These are phyloP conservation scores for Sebastes minor DNA, from an alignment of 2,797 vertebrate genomes.

Conservation along the genomic window DNA sequence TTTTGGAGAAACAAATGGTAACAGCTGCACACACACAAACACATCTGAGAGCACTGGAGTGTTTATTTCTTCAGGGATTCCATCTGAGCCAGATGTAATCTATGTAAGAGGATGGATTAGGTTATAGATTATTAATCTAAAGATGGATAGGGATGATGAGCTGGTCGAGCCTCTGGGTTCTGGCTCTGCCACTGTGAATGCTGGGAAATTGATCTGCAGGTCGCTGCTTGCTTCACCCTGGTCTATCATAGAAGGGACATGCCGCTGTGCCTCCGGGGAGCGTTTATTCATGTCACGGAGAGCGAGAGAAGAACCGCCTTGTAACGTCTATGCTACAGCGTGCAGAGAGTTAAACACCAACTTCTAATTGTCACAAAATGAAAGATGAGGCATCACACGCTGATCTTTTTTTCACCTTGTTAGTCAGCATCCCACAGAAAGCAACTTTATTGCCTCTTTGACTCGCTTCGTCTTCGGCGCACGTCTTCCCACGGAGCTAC, in stretches of 20 bases:
- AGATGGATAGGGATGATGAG: conserved; percentile 49
- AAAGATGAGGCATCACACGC: conserved; percentile 37
- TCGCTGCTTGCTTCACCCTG: conserved; percentile 15
- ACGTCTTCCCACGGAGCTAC: background rate
- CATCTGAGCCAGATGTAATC: conserved; percentile 38
- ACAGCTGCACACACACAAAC: background rate
- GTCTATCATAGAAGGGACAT: conserved; percentile 5
- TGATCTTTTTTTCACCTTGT: conserved; percentile 53
- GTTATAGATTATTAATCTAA: conserved; percentile 67
- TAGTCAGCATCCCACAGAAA: conserved; percentile 50
- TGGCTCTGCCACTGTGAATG: conserved; percentile 9
- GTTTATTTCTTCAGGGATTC: conserved; percentile 35
- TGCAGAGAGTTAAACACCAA: background rate
- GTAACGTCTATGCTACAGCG: background rate
- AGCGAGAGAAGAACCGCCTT: background rate
- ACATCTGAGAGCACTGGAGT: background rate
- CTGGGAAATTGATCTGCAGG: conserved; percentile 42
- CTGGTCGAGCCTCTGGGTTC: conserved; percentile 3
- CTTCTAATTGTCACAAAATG: conserved; percentile 53
- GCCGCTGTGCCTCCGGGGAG: conserved; percentile 7
- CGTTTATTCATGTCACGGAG: conserved; percentile 23
- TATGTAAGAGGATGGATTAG: conserved; percentile 51
- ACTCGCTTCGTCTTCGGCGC: background rate
- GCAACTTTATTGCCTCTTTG: conserved; percentile 57
- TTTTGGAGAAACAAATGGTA: background rate